Evolutionary conservation across 1,140 invertebrate genomes (phyloP).

Genomic region (Drosophila bipectinata): DNA sequence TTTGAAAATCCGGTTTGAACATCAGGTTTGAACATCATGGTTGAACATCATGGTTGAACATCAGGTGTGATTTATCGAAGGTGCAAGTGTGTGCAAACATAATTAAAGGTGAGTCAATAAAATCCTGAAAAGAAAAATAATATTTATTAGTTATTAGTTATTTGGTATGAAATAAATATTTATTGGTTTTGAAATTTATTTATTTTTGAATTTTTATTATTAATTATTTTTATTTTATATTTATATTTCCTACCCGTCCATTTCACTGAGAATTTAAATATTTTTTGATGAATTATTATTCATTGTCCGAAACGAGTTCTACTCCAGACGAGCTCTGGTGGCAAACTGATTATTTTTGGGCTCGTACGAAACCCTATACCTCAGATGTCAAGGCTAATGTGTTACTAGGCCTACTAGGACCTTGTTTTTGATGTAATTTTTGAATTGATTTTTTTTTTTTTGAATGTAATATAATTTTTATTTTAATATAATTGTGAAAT

Average conservation of each 20-base stretch:
- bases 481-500: background rate
- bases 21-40: background rate
- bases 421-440: too few species aligned
- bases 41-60: background rate
- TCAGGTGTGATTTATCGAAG: background rate
- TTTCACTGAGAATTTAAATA: slow-evolving; percentile 9
- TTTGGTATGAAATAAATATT: too few species aligned
- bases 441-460: too few species aligned
- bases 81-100: background rate
- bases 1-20: background rate
- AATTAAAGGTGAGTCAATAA: background rate
- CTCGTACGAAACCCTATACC: too few species aligned
- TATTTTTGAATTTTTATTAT: background rate
- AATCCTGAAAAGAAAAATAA: background rate
- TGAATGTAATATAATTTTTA: background rate
- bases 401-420: background rate
- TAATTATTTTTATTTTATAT: slow-evolving; percentile 6
- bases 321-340: slow-evolving; percentile 27
- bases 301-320: background rate
- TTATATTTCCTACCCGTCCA: background rate
- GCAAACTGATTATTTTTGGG: slow-evolving; percentile 11
- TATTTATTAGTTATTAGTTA: too few species aligned
- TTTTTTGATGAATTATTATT: background rate
- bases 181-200: background rate
- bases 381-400: background rate